Evolutionary conservation across 2,888 invertebrate species (phyloP).

Genomic region (Clepsis dumicolana): DNA sequence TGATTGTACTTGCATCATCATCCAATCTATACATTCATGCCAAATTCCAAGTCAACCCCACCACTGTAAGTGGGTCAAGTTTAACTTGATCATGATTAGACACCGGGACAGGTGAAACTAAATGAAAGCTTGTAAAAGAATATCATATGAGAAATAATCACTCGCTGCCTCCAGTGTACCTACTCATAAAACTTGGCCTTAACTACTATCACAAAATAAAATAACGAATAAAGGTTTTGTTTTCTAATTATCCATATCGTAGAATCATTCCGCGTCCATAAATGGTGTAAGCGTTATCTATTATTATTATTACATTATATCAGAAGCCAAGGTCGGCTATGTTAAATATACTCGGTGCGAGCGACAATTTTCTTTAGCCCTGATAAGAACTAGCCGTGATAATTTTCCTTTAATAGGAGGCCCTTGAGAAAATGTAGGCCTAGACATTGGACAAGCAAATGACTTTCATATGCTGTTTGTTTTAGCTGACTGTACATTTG

Average conservation of each 20-base stretch:
- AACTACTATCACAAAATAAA: background rate
- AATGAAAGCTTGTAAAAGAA: too few relatives aligned
- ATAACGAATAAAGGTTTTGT: background rate
- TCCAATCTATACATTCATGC: too few relatives aligned
- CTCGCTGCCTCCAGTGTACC: too few relatives aligned
- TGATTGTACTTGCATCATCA: too few relatives aligned
- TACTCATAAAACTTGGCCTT: background rate
- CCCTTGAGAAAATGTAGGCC: background rate
- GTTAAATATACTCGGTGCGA: conserved; percentile 8
- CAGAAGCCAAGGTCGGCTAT: conserved; percentile 39
- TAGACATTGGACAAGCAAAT: background rate
- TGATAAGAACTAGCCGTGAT: conserved; percentile 41
- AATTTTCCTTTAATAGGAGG: background rate
- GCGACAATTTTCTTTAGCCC: conserved; percentile 30
- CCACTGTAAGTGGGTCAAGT: too few relatives aligned
- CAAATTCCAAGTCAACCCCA: too few relatives aligned
- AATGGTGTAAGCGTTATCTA: conserved; percentile 34
- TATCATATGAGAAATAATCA: too few relatives aligned
- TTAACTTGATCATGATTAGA: too few relatives aligned
- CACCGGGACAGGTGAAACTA: too few relatives aligned
- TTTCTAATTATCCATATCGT: background rate
- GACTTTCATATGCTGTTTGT: background rate
- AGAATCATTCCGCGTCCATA: background rate
- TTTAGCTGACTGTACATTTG: background rate
- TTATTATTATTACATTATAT: conserved; percentile 39